A percentile compares a stretch with the other conserved stretches of the same genome.
These are phyloP conservation scores for Cynopterus sphinx DNA, from an alignment of 2,797 vertebrate genomes.

Conservation along the genomic window DNA sequence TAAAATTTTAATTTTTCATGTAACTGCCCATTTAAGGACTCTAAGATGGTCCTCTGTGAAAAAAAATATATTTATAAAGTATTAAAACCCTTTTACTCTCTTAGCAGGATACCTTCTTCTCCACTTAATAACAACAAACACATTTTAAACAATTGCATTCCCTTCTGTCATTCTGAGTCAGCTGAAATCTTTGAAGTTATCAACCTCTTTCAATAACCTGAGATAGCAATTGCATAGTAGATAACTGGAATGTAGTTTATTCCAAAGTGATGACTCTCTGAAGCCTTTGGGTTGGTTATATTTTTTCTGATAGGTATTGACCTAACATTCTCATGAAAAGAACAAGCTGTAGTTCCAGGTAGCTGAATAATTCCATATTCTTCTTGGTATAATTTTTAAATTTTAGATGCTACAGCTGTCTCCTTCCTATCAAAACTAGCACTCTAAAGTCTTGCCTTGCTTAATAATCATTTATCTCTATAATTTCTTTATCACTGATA, in stretches of 20 bases:
- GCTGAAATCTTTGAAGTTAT: neutral
- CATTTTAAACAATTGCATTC: constrained; percentile 6
- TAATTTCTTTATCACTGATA: constrained; percentile 8
- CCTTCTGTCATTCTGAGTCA: neutral
- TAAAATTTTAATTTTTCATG: neutral
- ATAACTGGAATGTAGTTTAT: neutral
- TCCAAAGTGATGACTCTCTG: constrained; percentile 5
- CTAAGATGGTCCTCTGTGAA: neutral
- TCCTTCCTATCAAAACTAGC: neutral
- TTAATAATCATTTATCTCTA: neutral
- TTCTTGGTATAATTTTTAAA: neutral
- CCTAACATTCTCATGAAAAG: neutral
- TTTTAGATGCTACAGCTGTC: neutral
- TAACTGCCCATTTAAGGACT: neutral
- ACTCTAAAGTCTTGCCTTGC: neutral
- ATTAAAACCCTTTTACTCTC: neutral
- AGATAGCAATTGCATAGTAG: neutral
- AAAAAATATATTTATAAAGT: neutral
- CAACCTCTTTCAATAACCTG: neutral
- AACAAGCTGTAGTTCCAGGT: neutral
- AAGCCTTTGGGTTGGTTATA: neutral
- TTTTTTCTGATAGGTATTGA: neutral
- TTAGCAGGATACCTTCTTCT: neutral
- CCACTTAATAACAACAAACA: neutral
- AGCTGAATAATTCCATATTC: neutral